These are phyloP conservation scores for Augochlora pura DNA, from an alignment of 1,140 invertebrate species.

Conservation along the genomic window DNA sequence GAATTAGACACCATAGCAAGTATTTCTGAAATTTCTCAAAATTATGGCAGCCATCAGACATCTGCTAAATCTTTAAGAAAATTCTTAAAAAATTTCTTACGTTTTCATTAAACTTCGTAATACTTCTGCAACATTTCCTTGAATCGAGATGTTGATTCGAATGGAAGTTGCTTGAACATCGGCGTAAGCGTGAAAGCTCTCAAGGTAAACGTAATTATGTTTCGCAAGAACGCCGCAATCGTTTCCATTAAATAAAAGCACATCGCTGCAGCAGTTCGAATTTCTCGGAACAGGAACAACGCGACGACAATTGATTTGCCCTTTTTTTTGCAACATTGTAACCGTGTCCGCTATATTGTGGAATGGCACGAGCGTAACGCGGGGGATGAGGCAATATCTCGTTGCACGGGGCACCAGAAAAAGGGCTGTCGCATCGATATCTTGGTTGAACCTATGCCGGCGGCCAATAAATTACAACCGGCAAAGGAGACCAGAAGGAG, in stretches of 20 bases:
- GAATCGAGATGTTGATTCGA: too few species aligned
- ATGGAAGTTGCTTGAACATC: too few species aligned
- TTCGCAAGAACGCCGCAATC: too few species aligned
- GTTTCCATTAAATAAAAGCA: background rate
- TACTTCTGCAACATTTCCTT: too few species aligned
- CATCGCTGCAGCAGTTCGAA: background rate
- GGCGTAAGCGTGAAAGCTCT: too few species aligned
- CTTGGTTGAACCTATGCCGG: background rate
- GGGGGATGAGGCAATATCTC: conserved; percentile 1
- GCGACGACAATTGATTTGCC: background rate
- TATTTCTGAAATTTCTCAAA: too few species aligned
- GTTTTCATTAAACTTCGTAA: too few species aligned
- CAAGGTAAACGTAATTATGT: too few species aligned
- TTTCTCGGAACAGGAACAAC: background rate
- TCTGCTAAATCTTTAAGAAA: too few species aligned
- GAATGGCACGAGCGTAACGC: background rate
- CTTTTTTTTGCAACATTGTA: background rate
- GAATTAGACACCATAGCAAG: too few species aligned
- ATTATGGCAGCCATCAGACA: too few species aligned
- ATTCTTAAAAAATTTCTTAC: too few species aligned
- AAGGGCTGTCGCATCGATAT: background rate
- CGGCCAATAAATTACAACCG: background rate
- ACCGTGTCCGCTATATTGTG: background rate
- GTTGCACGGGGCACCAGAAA: background rate
- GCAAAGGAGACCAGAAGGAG: background rate